Conservation (phyloP, 2,113 vertebrate genomes). For the Colistium nudipinnis region DNA sequence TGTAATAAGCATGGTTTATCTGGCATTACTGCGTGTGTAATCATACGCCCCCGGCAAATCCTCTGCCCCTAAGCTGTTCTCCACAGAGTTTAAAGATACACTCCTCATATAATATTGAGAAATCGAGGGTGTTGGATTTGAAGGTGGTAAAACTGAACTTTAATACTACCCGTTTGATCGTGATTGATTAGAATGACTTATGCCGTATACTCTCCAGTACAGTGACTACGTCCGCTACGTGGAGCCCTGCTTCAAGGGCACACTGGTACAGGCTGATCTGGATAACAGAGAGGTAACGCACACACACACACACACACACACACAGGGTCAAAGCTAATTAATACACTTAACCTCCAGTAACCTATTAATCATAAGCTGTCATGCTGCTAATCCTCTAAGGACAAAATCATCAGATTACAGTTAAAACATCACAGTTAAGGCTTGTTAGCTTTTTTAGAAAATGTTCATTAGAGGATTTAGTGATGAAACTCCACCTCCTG, state of each 20-base stretch:
- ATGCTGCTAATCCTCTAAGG: constrained; percentile 33
- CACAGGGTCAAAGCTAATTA: constrained; percentile 58
- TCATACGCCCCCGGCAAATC: constrained; percentile 62
- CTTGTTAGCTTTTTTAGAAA: not conserved
- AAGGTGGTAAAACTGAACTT: not conserved
- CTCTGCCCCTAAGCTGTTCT: constrained; percentile 55
- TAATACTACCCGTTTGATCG: not conserved
- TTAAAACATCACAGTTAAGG: constrained; percentile 20
- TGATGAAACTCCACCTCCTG: not conserved
- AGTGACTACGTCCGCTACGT: constrained; percentile 93
- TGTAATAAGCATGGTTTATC: constrained; percentile 69
- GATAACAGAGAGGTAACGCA: constrained; percentile 94
- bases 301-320: constrained; percentile 35
- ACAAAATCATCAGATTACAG: constrained; percentile 35
- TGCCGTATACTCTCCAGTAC: constrained; percentile 80
- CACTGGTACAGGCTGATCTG: constrained; percentile 92
- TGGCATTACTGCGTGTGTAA: constrained; percentile 65
- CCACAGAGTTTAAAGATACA: constrained; percentile 49
- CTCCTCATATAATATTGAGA: not conserved
- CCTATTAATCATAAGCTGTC: constrained; percentile 29
- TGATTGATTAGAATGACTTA: constrained; percentile 1
- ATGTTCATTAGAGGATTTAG: constrained; percentile 3
- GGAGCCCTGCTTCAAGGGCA: constrained; percentile 95
- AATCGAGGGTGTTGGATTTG: not conserved
- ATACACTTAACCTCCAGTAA: constrained; percentile 45